Percentiles rank a stretch among this genome's conserved stretches.
phyloP scores from a whole-genome alignment of 2,797 vertebrate genomes.

The Sebastes goodei region DNA sequence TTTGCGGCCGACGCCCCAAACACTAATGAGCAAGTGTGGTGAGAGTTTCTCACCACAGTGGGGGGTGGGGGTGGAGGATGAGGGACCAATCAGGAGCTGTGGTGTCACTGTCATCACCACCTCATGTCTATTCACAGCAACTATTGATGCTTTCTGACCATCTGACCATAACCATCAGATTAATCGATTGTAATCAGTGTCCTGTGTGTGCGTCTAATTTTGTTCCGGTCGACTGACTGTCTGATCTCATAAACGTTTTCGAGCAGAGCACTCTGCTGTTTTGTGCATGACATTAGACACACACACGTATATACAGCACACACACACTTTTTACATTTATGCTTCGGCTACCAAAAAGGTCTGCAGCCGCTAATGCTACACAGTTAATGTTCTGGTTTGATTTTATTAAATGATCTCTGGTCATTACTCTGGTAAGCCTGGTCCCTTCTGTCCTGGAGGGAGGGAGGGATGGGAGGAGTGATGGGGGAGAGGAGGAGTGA shows the following conservation, averaged over 20 bases:
- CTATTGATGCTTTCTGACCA: slow-evolving; percentile 19
- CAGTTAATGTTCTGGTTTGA: slow-evolving; percentile 35
- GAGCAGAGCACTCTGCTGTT: slow-evolving; percentile 42
- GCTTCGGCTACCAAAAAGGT: neutral
- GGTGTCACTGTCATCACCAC: slow-evolving; percentile 5
- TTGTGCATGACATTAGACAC: slow-evolving; percentile 37
- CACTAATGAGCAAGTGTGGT: slow-evolving; percentile 65
- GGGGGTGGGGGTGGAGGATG: neutral
- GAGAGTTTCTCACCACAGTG: slow-evolving; percentile 26
- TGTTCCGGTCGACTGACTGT: slow-evolving; percentile 59
- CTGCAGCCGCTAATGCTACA: neutral
- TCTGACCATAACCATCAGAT: slow-evolving; percentile 31
- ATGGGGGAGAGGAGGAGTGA: slow-evolving; percentile 36
- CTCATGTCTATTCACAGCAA: slow-evolving; percentile 17
- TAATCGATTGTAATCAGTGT: slow-evolving; percentile 56
- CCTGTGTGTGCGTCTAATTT: slow-evolving; percentile 21
- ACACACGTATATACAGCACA: neutral
- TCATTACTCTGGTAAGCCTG: slow-evolving; percentile 33
- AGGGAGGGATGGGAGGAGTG: slow-evolving; percentile 32
- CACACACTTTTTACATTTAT: slow-evolving; percentile 7
- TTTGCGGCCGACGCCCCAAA: slow-evolving; percentile 54
- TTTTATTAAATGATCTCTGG: slow-evolving; percentile 36
- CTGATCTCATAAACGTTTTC: slow-evolving; percentile 62
- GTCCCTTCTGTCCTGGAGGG: slow-evolving; percentile 21
- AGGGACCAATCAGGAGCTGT: slow-evolving; percentile 33